Conservation (phyloP, 2,888 invertebrate genomes). For the Mamestra brassicae region DNA sequence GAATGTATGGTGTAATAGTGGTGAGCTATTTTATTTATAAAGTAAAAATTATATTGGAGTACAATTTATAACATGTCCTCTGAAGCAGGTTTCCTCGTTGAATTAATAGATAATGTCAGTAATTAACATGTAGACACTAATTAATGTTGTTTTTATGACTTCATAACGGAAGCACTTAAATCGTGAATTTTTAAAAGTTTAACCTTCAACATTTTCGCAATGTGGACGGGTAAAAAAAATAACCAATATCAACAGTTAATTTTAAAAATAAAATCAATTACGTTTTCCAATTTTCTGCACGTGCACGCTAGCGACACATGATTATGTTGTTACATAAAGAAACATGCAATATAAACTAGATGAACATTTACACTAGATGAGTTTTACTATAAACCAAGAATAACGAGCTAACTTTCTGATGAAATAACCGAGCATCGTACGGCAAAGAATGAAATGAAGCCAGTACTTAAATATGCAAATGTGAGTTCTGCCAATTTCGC, state of each 20-base stretch:
- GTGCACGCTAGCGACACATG: slow-evolving; percentile 3
- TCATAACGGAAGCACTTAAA: neutral
- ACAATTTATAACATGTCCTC: slow-evolving; percentile 5
- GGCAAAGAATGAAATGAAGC: slow-evolving; percentile 44
- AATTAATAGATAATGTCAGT: slow-evolving; percentile 14
- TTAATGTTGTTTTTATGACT: slow-evolving; percentile 12
- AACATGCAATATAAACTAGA: slow-evolving; percentile 27
- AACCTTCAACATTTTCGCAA: slow-evolving; percentile 2
- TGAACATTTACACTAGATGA: slow-evolving; percentile 15
- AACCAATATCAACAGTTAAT: slow-evolving; percentile 15
- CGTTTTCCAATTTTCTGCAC: slow-evolving; percentile 19
- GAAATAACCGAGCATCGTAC: slow-evolving; percentile 32
- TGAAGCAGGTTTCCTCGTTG: slow-evolving; percentile 4
- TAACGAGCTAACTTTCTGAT: slow-evolving; percentile 40
- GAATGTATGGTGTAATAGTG: neutral
- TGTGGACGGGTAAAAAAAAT: neutral
- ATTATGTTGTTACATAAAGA: slow-evolving; percentile 26
- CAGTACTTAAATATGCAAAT: slow-evolving; percentile 57
- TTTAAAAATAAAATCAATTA: slow-evolving; percentile 11
- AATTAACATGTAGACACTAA: slow-evolving; percentile 20
- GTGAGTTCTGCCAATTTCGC: slow-evolving; percentile 42
- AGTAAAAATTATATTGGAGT: neutral
- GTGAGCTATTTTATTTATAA: neutral
- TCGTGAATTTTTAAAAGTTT: neutral
- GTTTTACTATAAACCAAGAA: slow-evolving; percentile 20